Evolutionary conservation across 1,140 invertebrate genomes (phyloP), one percentile per base, ranked within the genome.

Genomic region (Thaumatotibia leucotreta): DNA sequence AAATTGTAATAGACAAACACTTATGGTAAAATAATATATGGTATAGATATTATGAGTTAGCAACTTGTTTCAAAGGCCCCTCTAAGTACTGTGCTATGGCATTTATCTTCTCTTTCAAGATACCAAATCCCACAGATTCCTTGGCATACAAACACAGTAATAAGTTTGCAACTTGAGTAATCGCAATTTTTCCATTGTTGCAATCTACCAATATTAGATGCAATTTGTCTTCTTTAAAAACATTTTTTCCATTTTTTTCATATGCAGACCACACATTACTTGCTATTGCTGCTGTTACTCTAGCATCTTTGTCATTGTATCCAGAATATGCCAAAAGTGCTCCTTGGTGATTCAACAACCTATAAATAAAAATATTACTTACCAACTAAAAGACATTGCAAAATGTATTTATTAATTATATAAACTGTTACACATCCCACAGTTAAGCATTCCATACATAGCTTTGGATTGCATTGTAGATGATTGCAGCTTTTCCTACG

Each of bases 221-320:
- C 2, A 99, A 92, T 79, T 95, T 94, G 80, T 98, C 97, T 92
- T 98, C 97, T 82, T 97, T 96, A 69, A 99, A 96, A 3, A 97
- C 96, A 88, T 95, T 96, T 63, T 95, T 92, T 0, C 97, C 97
- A 92, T 97, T 97, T 88, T 98, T 99, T 80, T 98, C 96, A 89
- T 98, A 99, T 1, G 97, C 96, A 29, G 96, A 95, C 98, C 98
- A 99, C 77, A 99, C 97, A 86, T 98, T 99, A 77, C 97, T 98
- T 0, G 98, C 97, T 76, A 99, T 98, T 20, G 98, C 98, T 66
- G 98, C 97, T 29, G 97, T 98, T 1, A 98, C 96, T 73, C 96
- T 92, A 1, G 97, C 97, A 92, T 99, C 97, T 91, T 96, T 97
- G 86, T 97, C 97, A 39, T 97, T 97, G 89, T 97, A 98, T 20